These are phyloP conservation scores for Deilephila porcellus DNA, from an alignment of 2,888 invertebrate genomes.

Conservation along the genomic window DNA sequence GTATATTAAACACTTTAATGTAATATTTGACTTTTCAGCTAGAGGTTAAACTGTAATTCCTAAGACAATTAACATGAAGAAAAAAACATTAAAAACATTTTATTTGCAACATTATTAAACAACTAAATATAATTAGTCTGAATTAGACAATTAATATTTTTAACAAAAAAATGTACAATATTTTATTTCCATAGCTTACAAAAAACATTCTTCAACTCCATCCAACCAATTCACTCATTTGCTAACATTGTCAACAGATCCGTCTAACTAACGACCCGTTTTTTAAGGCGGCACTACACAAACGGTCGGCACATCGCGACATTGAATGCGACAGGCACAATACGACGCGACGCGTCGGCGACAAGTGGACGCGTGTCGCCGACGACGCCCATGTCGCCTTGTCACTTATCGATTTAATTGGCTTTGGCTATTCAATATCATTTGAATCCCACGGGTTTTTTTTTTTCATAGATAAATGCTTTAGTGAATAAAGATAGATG, in stretches of 20 bases:
- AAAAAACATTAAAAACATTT: no score
- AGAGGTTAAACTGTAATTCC: no score
- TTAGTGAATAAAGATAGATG: background rate
- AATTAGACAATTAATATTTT: no score
- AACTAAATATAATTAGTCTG: no score
- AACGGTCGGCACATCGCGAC: conserved; percentile 57
- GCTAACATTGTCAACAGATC: conserved; percentile 30
- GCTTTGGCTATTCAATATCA: conserved; percentile 34
- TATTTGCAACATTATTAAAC: no score
- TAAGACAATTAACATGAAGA: no score
- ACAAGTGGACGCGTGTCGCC: conserved; percentile 49
- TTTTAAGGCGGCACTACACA: conserved; percentile 51
- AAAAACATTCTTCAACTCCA: background rate
- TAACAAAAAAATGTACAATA: background rate
- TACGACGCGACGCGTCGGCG: conserved; percentile 64
- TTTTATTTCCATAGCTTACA: background rate
- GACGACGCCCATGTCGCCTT: conserved; percentile 38
- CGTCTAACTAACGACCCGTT: conserved; percentile 30
- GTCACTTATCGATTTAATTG: conserved; percentile 46
- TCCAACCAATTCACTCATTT: conserved; percentile 29
- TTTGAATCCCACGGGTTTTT: background rate
- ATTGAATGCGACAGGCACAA: conserved; percentile 69
- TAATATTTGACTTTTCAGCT: no score
- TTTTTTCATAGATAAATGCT: background rate
- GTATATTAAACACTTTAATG: no score